Evolutionary conservation across 2,888 invertebrate genomes (phyloP).

Genomic region (Xestia xanthographa): DNA sequence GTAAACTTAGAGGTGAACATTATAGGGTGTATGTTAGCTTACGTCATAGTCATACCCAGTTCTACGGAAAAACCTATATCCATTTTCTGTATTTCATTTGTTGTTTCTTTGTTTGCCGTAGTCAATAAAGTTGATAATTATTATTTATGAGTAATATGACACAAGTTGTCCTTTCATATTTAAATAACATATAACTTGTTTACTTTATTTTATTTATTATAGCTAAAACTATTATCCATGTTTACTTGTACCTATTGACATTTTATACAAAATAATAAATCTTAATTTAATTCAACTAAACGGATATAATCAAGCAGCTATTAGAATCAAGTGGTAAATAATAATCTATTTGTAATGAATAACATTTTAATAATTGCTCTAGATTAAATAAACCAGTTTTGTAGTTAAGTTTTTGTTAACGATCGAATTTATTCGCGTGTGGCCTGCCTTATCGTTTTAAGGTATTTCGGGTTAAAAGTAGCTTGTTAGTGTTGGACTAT

Average conservation of each 20-base stretch:
- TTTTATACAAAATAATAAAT: slow-evolving; percentile 27
- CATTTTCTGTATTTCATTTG: not conserved
- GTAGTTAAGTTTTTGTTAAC: slow-evolving; percentile 13
- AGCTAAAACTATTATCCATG: slow-evolving; percentile 12
- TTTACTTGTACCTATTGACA: slow-evolving; percentile 17
- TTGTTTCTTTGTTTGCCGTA: not conserved
- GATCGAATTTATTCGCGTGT: slow-evolving; percentile 53
- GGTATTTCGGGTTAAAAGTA: slow-evolving; percentile 31
- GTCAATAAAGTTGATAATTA: not conserved
- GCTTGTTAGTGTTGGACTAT: slow-evolving; percentile 30
- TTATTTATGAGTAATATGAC: slow-evolving; percentile 4
- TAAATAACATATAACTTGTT: slow-evolving; percentile 16
- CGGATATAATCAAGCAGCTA: slow-evolving; percentile 39
- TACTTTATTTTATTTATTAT: slow-evolving; percentile 30
- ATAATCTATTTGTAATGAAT: slow-evolving; percentile 26
- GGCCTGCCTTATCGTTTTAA: slow-evolving; percentile 51
- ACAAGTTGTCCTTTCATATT: slow-evolving; percentile 18
- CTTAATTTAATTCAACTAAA: slow-evolving; percentile 44
- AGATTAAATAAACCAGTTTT: slow-evolving; percentile 27
- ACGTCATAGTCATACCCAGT: not conserved
- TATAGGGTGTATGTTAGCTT: not conserved
- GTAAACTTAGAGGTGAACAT: not conserved
- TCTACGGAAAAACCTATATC: not conserved
- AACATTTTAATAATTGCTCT: slow-evolving; percentile 39
- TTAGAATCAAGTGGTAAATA: slow-evolving; percentile 37